These are phyloP conservation scores for Archegozetes longisetosus DNA, from an alignment of 1,140 invertebrate genomes.

Conservation along the genomic window DNA sequence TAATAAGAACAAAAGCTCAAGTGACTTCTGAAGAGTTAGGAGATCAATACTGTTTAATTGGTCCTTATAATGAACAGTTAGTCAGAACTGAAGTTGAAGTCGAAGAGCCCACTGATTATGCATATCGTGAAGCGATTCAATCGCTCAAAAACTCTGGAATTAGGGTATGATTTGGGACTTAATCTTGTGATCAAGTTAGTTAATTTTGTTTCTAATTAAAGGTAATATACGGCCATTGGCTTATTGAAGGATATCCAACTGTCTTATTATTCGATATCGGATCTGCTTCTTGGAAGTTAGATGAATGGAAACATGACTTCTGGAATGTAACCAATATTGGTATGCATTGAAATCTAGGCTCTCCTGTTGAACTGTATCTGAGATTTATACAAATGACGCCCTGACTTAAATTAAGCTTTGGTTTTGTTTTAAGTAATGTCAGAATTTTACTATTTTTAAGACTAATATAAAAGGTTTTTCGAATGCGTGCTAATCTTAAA, in stretches of 20 bases:
- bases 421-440: too few relatives aligned
- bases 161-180: slow-evolving; percentile 42
- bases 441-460: too few relatives aligned
- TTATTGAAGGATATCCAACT: slow-evolving; percentile 97
- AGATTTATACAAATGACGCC: too few relatives aligned
- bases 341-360: neutral
- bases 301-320: slow-evolving; percentile 86
- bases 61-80: slow-evolving; percentile 85
- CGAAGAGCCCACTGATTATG: slow-evolving; percentile 54
- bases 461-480: too few relatives aligned
- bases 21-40: slow-evolving; percentile 96
- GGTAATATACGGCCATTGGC: slow-evolving; percentile 82
- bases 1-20: slow-evolving; percentile 92
- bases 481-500: too few relatives aligned
- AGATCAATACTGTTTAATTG: slow-evolving; percentile 85
- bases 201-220: slow-evolving; percentile 29
- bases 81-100: slow-evolving; percentile 93
- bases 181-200: slow-evolving; percentile 20
- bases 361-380: neutral
- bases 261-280: slow-evolving; percentile 96
- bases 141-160: slow-evolving; percentile 69
- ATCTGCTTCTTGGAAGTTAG: slow-evolving; percentile 85
- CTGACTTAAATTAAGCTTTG: too few relatives aligned
- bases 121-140: slow-evolving; percentile 61
- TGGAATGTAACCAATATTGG: slow-evolving; percentile 74